Conservation (phyloP, 2,797 vertebrate genomes). For the Xiphophorus birchmanni region DNA sequence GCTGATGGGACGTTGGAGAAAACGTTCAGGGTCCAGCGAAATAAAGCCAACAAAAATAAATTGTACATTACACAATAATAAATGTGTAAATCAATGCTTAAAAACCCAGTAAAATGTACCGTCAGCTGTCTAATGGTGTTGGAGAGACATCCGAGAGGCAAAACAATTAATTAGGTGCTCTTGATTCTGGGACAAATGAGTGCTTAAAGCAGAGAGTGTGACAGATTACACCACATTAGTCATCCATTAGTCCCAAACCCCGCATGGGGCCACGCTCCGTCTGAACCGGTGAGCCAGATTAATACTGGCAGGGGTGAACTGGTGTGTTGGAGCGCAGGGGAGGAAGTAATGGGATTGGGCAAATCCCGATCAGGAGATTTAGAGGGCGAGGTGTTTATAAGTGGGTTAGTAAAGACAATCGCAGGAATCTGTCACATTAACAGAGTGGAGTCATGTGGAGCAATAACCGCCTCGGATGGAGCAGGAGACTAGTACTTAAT, state of each 20-base stretch:
- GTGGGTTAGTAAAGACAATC: conserved; percentile 24
- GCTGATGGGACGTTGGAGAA: conserved; percentile 14
- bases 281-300: conserved; percentile 34
- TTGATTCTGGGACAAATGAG: conserved; percentile 5
- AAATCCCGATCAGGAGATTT: conserved; percentile 45
- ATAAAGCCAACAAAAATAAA: neutral
- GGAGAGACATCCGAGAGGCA: neutral
- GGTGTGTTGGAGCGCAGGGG: conserved; percentile 32
- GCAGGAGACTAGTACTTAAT: neutral
- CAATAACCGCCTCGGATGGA: neutral
- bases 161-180: conserved; percentile 12
- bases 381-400: conserved; percentile 34
- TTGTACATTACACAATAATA: neutral
- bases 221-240: conserved; percentile 36
- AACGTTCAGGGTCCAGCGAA: neutral
- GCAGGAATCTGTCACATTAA: conserved; percentile 10
- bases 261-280: conserved; percentile 4
- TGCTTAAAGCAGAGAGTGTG: conserved; percentile 8
- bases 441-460: neutral
- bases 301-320: conserved; percentile 26
- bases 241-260: conserved; percentile 20
- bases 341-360: conserved; percentile 52
- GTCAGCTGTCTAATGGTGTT: neutral
- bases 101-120: neutral
- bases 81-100: neutral